These are phyloP conservation scores for Tenualosa thibaudeaui DNA, from an alignment of 2,797 vertebrate genomes.

Conservation along the genomic window DNA sequence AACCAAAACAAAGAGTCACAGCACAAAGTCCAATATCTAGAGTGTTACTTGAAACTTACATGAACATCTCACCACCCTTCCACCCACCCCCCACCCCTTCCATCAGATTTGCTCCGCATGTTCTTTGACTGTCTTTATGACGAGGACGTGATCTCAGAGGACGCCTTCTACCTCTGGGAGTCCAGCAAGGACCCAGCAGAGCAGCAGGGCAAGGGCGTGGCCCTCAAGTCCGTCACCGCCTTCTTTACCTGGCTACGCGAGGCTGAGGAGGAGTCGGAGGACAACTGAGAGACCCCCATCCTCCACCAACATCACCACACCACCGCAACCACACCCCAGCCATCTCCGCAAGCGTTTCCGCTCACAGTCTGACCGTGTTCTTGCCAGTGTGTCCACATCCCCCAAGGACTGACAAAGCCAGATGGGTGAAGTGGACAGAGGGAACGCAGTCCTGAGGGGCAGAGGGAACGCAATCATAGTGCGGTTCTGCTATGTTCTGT, in stretches of 20 bases:
- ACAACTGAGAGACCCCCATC: slow-evolving; percentile 86
- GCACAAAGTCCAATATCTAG: not conserved
- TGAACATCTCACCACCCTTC: not conserved
- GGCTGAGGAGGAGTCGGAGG: slow-evolving; percentile 97
- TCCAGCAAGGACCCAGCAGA: slow-evolving; percentile 92
- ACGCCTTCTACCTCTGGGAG: slow-evolving; percentile 98
- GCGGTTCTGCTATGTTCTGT: slow-evolving; percentile 21
- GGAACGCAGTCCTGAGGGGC: slow-evolving; percentile 52
- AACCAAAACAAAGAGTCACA: not conserved
- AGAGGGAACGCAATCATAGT: slow-evolving; percentile 62
- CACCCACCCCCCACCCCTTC: not conserved
- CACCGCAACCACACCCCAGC: slow-evolving; percentile 63
- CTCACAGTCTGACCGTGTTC: not conserved
- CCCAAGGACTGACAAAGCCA: not conserved
- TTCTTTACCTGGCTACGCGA: slow-evolving; percentile 98
- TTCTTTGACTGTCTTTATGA: slow-evolving; percentile 98
- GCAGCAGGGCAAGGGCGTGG: slow-evolving; percentile 91
- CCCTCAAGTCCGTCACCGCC: slow-evolving; percentile 91
- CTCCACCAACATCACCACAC: slow-evolving; percentile 63
- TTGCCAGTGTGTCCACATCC: not conserved
- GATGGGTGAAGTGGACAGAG: not conserved
- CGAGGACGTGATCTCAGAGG: slow-evolving; percentile 96
- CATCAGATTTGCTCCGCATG: slow-evolving; percentile 93
- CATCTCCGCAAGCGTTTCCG: slow-evolving; percentile 42
- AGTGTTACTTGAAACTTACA: not conserved